Conservation (phyloP, 1,140 invertebrate species). For the Drosophila dunni region DNA sequence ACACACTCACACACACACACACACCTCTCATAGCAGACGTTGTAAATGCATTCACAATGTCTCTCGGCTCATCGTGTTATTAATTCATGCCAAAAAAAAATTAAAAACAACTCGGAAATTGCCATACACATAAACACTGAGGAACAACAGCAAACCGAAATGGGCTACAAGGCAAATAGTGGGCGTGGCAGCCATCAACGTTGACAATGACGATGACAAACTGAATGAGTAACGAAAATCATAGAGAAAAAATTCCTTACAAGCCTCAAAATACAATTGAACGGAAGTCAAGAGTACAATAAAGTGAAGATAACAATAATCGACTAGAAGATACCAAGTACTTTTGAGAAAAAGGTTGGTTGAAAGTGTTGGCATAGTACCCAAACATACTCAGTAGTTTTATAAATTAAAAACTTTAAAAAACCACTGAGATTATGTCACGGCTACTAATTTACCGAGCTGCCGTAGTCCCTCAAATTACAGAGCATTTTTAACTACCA, state of each 20-base stretch:
- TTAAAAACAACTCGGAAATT: constrained; percentile 22
- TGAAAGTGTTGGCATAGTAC: no score
- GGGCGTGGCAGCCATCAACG: constrained; percentile 12
- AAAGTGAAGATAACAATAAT: constrained; percentile 23
- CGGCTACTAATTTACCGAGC: no score
- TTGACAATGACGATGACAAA: constrained; percentile 29
- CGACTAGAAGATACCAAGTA: no score
- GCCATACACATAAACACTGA: constrained; percentile 19
- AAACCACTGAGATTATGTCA: no score
- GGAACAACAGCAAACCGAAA: not conserved
- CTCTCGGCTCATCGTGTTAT: constrained; percentile 20
- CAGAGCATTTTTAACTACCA: not conserved
- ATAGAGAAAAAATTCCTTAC: not conserved
- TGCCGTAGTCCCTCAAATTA: not conserved
- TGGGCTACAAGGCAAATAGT: constrained; percentile 14
- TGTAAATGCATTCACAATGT: constrained; percentile 29
- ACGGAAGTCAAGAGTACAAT: constrained; percentile 47
- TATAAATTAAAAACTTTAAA: no score
- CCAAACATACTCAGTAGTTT: no score
- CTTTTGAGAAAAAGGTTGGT: no score
- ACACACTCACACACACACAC: constrained; percentile 4
- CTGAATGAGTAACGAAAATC: constrained; percentile 6
- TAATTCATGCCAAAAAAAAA: constrained; percentile 30
- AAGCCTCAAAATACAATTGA: constrained; percentile 57
- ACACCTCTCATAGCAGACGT: not conserved